Evolutionary conservation across 2,113 vertebrate species (phyloP), one percentile per base, ranked within the genome.

Genomic region (Dipodomys merriami): DNA sequence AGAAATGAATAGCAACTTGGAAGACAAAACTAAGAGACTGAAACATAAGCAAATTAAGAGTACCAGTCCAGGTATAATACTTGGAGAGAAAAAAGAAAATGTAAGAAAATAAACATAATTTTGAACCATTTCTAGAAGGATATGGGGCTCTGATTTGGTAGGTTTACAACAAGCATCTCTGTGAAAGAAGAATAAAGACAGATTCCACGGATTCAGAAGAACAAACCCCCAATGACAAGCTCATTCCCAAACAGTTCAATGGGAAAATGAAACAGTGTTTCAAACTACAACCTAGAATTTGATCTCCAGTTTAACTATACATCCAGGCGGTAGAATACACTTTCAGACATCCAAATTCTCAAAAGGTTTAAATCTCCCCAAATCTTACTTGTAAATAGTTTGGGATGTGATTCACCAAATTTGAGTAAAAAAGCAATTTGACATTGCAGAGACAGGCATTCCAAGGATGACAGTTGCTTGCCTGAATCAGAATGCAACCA

Each of bases 11-110:
- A 94, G 5, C 78, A 73, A 72, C 15, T 4, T 69, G 35, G 29
- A 53, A 91, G 33, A 77, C 23, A 95, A 91, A 68, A 68, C 91
- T 86, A 87, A 25, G 29, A 67, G 18, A 92, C 49, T 60, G 33
- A 90, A 81, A 68, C 30, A 39, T 60, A 67, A 88, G 30, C 78
- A 65, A 74, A 67, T 86, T 53, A 27, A 64, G 44, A 83, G 30
- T 35, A 57, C 23, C 16, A 76, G 22, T 33, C 44, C 9, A 91
- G 68, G 62, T 20, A 10, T 33, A 8, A 39, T 65, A 80, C 4
- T 57, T 23, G 11, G 76, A 57, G 60, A 80, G 60, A 86, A 6
- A 86, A 78, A 44, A 83, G 67, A 83, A 93, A 88, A 89, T 33
- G 16, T n/a, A 68, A 87, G 33, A 33, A 91, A 84, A 87, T 71